Conservation (phyloP, 2,113 vertebrate genomes). For the Pelecanus crispus region DNA sequence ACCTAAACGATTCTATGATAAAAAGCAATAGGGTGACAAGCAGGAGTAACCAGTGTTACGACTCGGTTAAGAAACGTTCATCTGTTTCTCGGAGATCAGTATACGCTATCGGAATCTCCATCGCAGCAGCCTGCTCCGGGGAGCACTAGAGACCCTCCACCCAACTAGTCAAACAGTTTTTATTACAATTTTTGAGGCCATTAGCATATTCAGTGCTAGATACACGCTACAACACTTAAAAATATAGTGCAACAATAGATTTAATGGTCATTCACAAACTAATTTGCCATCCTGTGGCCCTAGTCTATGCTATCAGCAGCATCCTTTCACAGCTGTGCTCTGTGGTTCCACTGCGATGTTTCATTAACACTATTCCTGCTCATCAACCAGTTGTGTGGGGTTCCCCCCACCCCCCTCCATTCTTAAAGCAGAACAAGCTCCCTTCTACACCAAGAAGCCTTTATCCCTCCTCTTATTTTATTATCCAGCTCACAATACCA, state of each 20-base stretch:
- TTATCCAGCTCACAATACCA: neutral
- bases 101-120: fast-evolving
- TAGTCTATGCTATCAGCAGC: neutral
- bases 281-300: neutral
- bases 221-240: neutral
- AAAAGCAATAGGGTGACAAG: neutral
- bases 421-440: neutral
- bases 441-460: neutral
- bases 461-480: neutral
- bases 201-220: neutral
- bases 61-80: fast-evolving
- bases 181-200: neutral
- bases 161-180: neutral
- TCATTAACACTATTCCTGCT: neutral
- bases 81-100: neutral
- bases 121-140: neutral
- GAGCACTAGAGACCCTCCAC: neutral
- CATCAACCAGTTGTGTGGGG: neutral
- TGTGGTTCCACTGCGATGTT: neutral
- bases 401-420: too few species aligned
- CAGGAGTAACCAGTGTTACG: neutral
- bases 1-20: too few species aligned
- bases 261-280: neutral
- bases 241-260: neutral
- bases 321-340: neutral